Conservation (phyloP, 2,797 vertebrate species). For the Rhinoraja longicauda region DNA sequence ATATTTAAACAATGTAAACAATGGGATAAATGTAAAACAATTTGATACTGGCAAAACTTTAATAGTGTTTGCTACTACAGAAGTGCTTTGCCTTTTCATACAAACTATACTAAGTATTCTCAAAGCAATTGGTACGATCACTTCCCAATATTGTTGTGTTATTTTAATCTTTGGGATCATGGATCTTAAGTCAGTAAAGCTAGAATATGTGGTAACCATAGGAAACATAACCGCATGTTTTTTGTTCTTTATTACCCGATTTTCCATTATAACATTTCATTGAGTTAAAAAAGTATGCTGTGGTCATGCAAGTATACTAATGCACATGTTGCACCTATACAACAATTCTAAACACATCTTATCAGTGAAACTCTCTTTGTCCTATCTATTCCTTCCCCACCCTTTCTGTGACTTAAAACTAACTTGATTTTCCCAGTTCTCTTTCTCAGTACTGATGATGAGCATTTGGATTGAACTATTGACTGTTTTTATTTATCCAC, state of each 20-base stretch:
- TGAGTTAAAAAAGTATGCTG: too few species aligned
- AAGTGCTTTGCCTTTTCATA: too few species aligned
- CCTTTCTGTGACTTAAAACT: too few species aligned
- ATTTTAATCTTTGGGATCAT: not conserved
- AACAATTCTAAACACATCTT: too few species aligned
- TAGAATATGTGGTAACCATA: not conserved
- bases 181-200: not conserved
- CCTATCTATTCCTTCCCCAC: too few species aligned
- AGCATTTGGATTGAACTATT: too few species aligned
- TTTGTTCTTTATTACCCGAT: not conserved
- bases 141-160: too few species aligned
- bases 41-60: not conserved
- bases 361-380: too few species aligned
- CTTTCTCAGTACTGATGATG: too few species aligned
- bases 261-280: not conserved
- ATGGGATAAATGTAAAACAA: not conserved
- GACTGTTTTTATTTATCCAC: too few species aligned
- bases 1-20: not conserved
- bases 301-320: not conserved
- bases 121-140: not conserved
- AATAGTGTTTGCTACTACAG: not conserved
- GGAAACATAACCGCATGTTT: not conserved
- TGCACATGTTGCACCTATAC: too few species aligned
- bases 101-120: not conserved
- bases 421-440: too few species aligned